Base-by-base conservation (phyloP, 92 coral and sea anemone genomes). In the Chrysogorgia sp. region DNA sequence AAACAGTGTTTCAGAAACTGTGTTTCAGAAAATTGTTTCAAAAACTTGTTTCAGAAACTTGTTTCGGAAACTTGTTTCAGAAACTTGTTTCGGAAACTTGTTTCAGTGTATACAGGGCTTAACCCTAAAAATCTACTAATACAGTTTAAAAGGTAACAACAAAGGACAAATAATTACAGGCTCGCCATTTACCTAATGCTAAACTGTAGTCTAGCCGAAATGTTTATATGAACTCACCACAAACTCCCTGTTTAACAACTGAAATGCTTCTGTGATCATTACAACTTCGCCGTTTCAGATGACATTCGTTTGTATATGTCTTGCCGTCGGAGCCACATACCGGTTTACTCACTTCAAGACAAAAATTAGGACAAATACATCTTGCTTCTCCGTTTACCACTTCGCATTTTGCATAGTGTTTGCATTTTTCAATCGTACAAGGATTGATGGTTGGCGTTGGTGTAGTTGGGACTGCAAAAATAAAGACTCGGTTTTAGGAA, bases 271-370 rank as follows among this genome's bases (percentile, higher is more conserved):
- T 30, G 28, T 71, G 13, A 7, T 32, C 7, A 23, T 25, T 57
- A 71, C 77, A 71, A 15, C 77, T 71, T 13, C 22, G 34, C 23
- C 40, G 47, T 26, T 31, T 49, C 60, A 71, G 12, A 48, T 3
- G 3, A 21, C 77, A 71, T 23, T 48, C 60, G 40, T 71, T 71
- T 48, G 9, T 40, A 20, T 71, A 71, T 8, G 60, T 48, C n/a
- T 7, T 10, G 0, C 40, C 77, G 26, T 71, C 45, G 30, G 60
- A 52, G 22, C 62, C 77, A 48, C 77, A 71, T 26, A 71, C 55
- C 2, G 62, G 62, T 7, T 2, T 10, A 1, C 5, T 26, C 3
- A 13, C 21, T 0, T 14, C 9, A 24, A n/a, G 55, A 41, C 55
- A 67, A 23, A 20, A 20, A 13, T 43, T 7, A 14, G 62, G 77